These are phyloP conservation scores for Mirounga angustirostris DNA, from an alignment of 2,113 vertebrate genomes.

Conservation along the genomic window DNA sequence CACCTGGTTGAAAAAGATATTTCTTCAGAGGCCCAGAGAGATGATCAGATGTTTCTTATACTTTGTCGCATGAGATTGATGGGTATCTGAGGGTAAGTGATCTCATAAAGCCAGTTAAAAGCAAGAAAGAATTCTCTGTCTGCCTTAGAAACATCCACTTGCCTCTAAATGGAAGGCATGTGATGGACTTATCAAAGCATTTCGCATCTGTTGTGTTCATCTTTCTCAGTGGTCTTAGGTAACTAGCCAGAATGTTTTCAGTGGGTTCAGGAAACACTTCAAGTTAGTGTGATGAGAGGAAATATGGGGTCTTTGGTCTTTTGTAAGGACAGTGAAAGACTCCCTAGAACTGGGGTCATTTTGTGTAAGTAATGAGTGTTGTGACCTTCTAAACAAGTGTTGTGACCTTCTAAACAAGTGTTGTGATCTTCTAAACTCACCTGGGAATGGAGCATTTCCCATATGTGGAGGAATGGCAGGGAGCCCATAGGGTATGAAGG, in stretches of 20 bases:
- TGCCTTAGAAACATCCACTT: background rate
- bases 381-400: background rate
- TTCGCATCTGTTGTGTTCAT: background rate
- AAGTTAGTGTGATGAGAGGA: background rate
- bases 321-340: background rate
- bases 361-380: background rate
- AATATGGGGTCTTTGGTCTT: background rate
- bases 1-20: slow-evolving; percentile 20
- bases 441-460: background rate
- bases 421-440: background rate
- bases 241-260: background rate
- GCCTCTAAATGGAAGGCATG: background rate
- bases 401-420: background rate
- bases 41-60: background rate
- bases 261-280: background rate
- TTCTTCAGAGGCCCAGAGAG: background rate
- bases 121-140: background rate
- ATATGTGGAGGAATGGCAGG: background rate
- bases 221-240: background rate
- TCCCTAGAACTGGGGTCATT: no score
- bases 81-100: background rate
- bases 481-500: background rate
- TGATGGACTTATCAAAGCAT: background rate
- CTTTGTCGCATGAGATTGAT: background rate
- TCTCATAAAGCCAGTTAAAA: background rate